A percentile compares a stretch with the other conserved stretches of the same genome.
Evolutionary conservation across 1,140 invertebrate species (phyloP).

Genomic region (Idris sp.): DNA sequence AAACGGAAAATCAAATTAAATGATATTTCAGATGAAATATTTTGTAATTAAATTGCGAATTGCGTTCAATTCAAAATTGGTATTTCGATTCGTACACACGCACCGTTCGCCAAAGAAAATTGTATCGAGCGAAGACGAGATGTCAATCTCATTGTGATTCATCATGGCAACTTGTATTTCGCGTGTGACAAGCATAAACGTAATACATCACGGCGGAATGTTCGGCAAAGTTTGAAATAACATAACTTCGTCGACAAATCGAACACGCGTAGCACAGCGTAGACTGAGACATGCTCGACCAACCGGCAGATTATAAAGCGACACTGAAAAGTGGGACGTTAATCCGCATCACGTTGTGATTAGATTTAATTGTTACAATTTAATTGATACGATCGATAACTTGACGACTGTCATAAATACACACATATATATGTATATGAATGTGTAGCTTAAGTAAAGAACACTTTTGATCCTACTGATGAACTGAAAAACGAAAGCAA

Average conservation of each 20-base stretch:
- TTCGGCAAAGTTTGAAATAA: constrained; percentile 58
- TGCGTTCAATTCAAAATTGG: constrained; percentile 13
- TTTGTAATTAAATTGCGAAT: constrained; percentile 43
- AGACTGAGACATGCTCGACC: constrained; percentile 30
- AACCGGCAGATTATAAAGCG: constrained; percentile 22
- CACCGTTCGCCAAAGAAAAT: constrained; percentile 31
- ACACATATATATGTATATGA: no score
- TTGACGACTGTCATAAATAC: constrained; percentile 31
- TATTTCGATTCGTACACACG: constrained; percentile 8
- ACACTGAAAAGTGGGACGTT: constrained; percentile 44
- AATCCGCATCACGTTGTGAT: constrained; percentile 16
- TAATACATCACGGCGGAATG: constrained; percentile 52
- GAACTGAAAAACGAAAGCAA: constrained; percentile 36
- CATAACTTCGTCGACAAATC: constrained; percentile 55
- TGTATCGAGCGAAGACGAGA: constrained; percentile 51
- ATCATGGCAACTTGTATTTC: constrained; percentile 52
- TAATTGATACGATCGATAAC: constrained; percentile 45
- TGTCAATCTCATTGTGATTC: constrained; percentile 61
- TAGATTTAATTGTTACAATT: constrained; percentile 49
- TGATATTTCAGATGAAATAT: no score
- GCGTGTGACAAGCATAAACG: constrained; percentile 60
- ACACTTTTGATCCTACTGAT: constrained; percentile 26
- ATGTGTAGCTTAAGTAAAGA: no score
- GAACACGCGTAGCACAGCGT: constrained; percentile 28
- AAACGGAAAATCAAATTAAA: no score